phyloP scores from a whole-genome alignment of 2,113 vertebrate genomes.

The Leucosticte australis region DNA sequence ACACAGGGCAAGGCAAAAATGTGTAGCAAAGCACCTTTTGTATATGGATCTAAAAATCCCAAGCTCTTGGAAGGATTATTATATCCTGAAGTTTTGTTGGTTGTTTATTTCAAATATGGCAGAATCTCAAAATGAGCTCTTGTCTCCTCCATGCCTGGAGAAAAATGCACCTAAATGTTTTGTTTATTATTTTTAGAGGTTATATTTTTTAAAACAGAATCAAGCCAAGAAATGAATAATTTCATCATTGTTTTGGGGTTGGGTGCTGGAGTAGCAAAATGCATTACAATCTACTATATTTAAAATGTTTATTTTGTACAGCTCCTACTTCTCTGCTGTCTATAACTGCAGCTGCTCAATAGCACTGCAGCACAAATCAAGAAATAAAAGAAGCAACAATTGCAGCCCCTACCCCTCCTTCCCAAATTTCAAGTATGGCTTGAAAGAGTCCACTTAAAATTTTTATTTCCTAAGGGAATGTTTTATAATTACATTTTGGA shows the following conservation, averaged over 20 bases:
- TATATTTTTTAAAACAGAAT: background rate
- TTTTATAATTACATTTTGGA: conserved; percentile 57
- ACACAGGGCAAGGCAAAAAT: background rate
- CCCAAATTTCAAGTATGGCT: background rate
- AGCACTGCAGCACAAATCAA: background rate
- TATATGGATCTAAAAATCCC: background rate
- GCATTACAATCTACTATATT: background rate
- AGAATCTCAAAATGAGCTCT: background rate
- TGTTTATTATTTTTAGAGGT: background rate
- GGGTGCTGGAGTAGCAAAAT: background rate
- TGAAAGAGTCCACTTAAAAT: conserved; percentile 18
- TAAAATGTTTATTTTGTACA: background rate
- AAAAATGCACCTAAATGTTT: background rate
- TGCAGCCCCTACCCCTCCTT: background rate
- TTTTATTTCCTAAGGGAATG: conserved; percentile 44
- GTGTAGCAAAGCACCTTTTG: background rate
- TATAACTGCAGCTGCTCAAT: background rate
- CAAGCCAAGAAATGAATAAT: background rate
- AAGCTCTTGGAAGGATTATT: background rate
- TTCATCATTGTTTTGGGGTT: background rate
- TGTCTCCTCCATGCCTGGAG: background rate
- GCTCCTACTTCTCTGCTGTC: background rate
- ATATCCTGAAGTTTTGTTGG: background rate
- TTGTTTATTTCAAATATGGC: background rate
- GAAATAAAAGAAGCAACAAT: background rate